Evolutionary conservation across 2,888 invertebrate species (phyloP).

Genomic region (Lingula anatina): DNA sequence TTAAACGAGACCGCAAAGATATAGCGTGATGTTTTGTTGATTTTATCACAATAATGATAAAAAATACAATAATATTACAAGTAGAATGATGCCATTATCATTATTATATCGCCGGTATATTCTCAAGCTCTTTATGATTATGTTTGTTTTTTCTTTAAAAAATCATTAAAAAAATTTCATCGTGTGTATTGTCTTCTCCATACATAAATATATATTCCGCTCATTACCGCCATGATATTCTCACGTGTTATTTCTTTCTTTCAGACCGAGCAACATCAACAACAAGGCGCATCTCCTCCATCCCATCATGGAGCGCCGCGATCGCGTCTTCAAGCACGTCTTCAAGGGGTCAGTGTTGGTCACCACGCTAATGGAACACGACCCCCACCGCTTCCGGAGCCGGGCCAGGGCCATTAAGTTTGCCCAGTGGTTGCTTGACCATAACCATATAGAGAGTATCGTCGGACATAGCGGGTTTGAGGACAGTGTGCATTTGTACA

Average conservation of each 20-base stretch:
- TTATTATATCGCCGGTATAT: too few relatives aligned
- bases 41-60: too few relatives aligned
- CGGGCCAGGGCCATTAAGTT: slow-evolving; percentile 32
- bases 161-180: too few relatives aligned
- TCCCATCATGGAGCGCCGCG: too few relatives aligned
- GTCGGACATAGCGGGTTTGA: slow-evolving; percentile 34
- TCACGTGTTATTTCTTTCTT: slow-evolving; percentile 8
- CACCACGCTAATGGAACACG: slow-evolving; percentile 34
- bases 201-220: background rate
- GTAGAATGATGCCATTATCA: too few relatives aligned
- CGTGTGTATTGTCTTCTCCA: too few relatives aligned
- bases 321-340: slow-evolving; percentile 20
- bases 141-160: too few relatives aligned
- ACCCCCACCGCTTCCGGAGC: slow-evolving; percentile 27
- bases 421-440: slow-evolving; percentile 34
- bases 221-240: background rate
- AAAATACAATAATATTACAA: too few relatives aligned
- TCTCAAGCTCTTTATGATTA: too few relatives aligned
- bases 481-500: slow-evolving; percentile 39
- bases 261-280: slow-evolving; percentile 25
- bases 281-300: background rate
- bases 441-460: slow-evolving; percentile 34
- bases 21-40: too few relatives aligned
- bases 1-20: too few relatives aligned
- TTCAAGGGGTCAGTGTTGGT: slow-evolving; percentile 43